Conservation (phyloP, 2,888 invertebrate genomes). For the Lomographa bimaculata region DNA sequence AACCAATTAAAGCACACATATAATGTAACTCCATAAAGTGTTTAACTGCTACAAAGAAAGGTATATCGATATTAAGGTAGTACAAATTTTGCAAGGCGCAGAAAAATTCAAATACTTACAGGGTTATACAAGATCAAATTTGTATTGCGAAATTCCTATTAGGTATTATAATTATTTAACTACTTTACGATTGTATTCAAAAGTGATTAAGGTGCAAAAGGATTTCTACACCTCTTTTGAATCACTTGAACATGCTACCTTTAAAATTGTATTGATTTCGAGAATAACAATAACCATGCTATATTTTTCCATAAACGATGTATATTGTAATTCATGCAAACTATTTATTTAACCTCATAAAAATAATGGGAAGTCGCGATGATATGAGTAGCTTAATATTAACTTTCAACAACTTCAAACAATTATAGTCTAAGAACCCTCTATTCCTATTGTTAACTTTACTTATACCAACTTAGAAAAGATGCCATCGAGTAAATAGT, state of each 20-base stretch:
- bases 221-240: constrained; percentile 26
- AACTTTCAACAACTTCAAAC: constrained; percentile 1
- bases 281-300: constrained; percentile 29
- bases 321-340: constrained; percentile 45
- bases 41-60: constrained; percentile 19
- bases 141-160: constrained; percentile 11
- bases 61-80: constrained; percentile 16
- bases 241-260: constrained; percentile 50
- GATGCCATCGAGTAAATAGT: constrained; percentile 20
- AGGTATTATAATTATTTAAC: constrained; percentile 31
- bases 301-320: constrained; percentile 20
- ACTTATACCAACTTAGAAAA: constrained; percentile 26
- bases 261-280: constrained; percentile 6
- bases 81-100: constrained; percentile 18
- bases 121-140: background rate
- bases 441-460: constrained; percentile 9
- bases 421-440: too few relatives aligned
- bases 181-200: background rate
- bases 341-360: constrained; percentile 33
- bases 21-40: constrained; percentile 5
- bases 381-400: constrained; percentile 27
- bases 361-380: constrained; percentile 31
- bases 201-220: constrained; percentile 13
- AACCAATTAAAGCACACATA: constrained; percentile 46
- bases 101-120: constrained; percentile 21